phyloP scores from a whole-genome alignment of 2,888 invertebrate species.

The Nudaria mundana region DNA sequence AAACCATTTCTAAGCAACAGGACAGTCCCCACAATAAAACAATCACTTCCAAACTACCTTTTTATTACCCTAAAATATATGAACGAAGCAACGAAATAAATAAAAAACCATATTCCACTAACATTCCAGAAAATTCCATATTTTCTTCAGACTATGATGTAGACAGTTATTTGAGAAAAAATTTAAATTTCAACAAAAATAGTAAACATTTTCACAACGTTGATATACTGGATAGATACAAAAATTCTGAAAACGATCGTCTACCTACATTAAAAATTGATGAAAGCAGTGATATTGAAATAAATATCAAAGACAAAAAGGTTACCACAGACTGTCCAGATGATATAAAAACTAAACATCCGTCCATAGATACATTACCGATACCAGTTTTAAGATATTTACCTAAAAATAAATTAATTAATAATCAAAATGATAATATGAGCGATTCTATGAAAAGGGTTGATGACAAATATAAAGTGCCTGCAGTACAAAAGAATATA shows the following conservation, averaged over 20 bases:
- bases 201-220: slow-evolving; percentile 4
- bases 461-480: slow-evolving; percentile 79
- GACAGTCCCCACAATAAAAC: slow-evolving; percentile 46
- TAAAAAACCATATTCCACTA: slow-evolving; percentile 60
- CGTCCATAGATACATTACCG: slow-evolving; percentile 56
- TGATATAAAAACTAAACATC: not conserved
- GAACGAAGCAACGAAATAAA: slow-evolving; percentile 18
- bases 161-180: slow-evolving; percentile 62
- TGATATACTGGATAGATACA: not conserved
- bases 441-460: slow-evolving; percentile 67
- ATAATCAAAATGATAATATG: slow-evolving; percentile 31
- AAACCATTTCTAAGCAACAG: slow-evolving; percentile 16
- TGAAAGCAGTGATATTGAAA: slow-evolving; percentile 32
- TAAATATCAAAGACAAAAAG: slow-evolving; percentile 6
- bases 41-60: slow-evolving; percentile 54
- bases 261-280: not conserved
- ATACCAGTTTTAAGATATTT: slow-evolving; percentile 84
- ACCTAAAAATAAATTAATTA: slow-evolving; percentile 31
- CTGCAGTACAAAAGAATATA: slow-evolving; percentile 84
- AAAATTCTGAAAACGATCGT: not conserved
- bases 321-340: slow-evolving; percentile 9
- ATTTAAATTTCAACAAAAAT: slow-evolving; percentile 53
- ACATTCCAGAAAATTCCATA: slow-evolving; percentile 69
- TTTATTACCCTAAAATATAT: slow-evolving; percentile 53
- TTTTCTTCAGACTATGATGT: slow-evolving; percentile 69